Evolutionary conservation across 2,888 invertebrate genomes (phyloP), one percentile per base, ranked within the genome.

Genomic region (Tachina lurida): DNA sequence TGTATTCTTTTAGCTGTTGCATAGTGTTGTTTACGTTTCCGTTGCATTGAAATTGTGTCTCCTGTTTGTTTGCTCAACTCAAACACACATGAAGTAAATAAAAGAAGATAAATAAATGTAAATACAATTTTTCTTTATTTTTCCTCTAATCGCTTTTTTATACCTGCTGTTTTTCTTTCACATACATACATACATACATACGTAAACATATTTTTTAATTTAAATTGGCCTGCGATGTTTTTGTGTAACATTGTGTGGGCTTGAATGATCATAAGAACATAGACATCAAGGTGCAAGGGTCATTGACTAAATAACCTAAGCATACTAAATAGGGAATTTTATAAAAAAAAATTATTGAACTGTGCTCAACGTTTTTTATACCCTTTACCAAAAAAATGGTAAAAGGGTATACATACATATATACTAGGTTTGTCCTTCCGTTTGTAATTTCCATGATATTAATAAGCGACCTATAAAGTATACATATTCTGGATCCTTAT

Each of bases 91-190:
- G 47, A 45, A 31, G 22, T 5, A 45, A 31, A 58, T 10, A 58
- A 41, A 71, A 58, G 4, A n/a, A 58, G 3, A 3, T 17, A 19
- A 31, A 31, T 13, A 60, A 60, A 60, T 41, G 17, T 39, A 58
- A 22, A 58, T 58, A 58, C 2, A n/a, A 15, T n/a, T n/a, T 49
- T 15, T 49, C 7, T 15, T 15, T 31, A 31, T 58, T 58, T 19
- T 58, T 58, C 31, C 17, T 67, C 56, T 45, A 58, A 58, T 77
- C 41, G 22, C 58, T 52, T 56, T 67, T 56, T 67, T 76, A 76
- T 76, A 76, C 76, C 76, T 76, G 76, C 65, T 67, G 65, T 65
- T 73, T 39, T 73, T 10, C 13, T 39, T 39, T n/a, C n/a, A n/a
- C n/a, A 10, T 17, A 4, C 7, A 2, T 62, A 60, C 1, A 39